These are phyloP conservation scores for Cantharis rustica DNA, from an alignment of 2,888 invertebrate species.

Conservation along the genomic window DNA sequence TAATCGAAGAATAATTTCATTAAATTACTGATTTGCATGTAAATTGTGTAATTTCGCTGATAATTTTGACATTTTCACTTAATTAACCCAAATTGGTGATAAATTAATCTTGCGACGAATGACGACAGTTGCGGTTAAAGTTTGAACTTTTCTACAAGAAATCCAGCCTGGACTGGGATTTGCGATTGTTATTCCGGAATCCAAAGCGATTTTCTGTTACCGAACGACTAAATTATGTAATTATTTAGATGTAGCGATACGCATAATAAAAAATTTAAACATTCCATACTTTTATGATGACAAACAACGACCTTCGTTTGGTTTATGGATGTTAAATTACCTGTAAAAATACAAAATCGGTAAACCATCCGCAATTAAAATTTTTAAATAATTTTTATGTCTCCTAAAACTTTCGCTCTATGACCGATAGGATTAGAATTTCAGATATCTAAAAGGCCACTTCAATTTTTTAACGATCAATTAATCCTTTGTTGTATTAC, in stretches of 20 bases:
- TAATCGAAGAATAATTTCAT: background rate
- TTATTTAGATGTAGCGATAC: background rate
- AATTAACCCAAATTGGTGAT: background rate
- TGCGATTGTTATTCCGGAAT: no score
- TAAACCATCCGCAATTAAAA: background rate
- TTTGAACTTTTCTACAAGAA: no score
- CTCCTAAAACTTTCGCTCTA: background rate
- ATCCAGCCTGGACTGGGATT: no score
- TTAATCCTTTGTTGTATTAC: background rate
- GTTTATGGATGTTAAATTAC: background rate
- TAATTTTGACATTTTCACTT: background rate
- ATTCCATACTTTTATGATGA: background rate
- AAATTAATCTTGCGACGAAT: background rate
- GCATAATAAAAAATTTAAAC: background rate
- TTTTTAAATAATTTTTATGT: background rate
- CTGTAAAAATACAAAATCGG: background rate
- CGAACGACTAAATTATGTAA: background rate
- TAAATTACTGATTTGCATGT: background rate
- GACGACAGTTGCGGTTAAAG: no score
- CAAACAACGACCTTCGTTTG: background rate
- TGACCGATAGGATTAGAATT: no score
- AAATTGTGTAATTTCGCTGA: background rate
- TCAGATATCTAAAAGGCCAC: background rate
- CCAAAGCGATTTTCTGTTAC: background rate
- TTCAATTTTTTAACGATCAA: background rate